These are phyloP conservation scores for Dromaius novaehollandiae DNA, from an alignment of 2,113 vertebrate genomes.

Conservation along the genomic window DNA sequence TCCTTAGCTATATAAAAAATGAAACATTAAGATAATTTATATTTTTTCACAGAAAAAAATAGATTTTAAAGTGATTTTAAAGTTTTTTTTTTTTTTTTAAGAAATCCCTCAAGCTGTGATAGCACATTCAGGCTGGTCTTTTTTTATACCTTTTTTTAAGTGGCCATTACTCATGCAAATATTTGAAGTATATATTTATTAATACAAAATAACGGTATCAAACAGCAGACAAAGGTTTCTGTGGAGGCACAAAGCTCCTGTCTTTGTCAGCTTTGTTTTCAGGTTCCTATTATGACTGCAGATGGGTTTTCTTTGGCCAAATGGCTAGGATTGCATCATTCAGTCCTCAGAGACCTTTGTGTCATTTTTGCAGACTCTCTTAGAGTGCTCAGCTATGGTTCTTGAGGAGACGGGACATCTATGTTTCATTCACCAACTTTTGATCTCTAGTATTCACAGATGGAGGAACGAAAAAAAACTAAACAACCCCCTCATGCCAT, in stretches of 20 bases:
- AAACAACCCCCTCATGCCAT: background rate
- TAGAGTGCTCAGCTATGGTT: background rate
- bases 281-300: background rate
- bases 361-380: background rate
- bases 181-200: background rate
- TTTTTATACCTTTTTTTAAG: background rate
- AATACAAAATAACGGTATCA: background rate
- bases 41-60: background rate
- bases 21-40: background rate
- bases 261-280: background rate
- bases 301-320: background rate
- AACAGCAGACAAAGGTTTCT: background rate
- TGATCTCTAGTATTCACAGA: background rate
- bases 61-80: background rate
- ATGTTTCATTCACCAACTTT: background rate
- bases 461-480: background rate
- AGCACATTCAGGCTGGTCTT: background rate
- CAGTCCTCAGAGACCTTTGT: background rate
- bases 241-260: background rate
- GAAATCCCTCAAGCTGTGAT: background rate
- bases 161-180: background rate
- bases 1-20: background rate
- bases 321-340: background rate
- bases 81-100: background rate
- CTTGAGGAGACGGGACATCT: background rate